Conservation (phyloP, 2,888 invertebrate species). For the Phlogophora meticulosa region DNA sequence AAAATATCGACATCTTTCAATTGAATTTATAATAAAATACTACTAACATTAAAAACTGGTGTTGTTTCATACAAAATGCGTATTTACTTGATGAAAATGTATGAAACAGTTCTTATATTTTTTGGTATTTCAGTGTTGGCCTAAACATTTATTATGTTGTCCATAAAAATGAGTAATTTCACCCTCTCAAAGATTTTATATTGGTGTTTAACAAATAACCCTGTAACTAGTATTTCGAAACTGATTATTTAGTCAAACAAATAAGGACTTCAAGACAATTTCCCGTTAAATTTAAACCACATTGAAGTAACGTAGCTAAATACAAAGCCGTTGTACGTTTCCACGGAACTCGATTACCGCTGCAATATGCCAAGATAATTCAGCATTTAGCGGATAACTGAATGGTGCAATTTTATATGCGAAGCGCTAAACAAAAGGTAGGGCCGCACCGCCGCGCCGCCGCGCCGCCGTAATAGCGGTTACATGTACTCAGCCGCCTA, state of each 20-base stretch:
- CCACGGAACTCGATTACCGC: slow-evolving; percentile 33
- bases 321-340: slow-evolving; percentile 13
- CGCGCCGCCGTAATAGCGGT: slow-evolving; percentile 50
- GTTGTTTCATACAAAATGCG: no score
- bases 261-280: neutral
- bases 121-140: no score
- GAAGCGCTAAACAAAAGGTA: slow-evolving; percentile 45
- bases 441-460: slow-evolving; percentile 7
- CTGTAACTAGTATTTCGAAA: no score
- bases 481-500: slow-evolving; percentile 48
- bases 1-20: neutral
- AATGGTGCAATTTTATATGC: slow-evolving; percentile 53
- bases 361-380: slow-evolving; percentile 41
- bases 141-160: no score
- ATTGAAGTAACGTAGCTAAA: slow-evolving; percentile 14
- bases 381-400: slow-evolving; percentile 51
- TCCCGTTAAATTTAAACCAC: slow-evolving; percentile 4
- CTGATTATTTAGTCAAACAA: neutral
- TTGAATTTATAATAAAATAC: no score
- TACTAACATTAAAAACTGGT: no score
- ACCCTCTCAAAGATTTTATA: no score
- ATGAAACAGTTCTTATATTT: no score
- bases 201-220: no score
- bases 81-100: no score
- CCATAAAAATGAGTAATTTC: no score